Percentiles rank a stretch among this genome's conserved stretches.
phyloP scores from a whole-genome alignment of 2,888 invertebrate species.

The Ichneumoninae sp. region DNA sequence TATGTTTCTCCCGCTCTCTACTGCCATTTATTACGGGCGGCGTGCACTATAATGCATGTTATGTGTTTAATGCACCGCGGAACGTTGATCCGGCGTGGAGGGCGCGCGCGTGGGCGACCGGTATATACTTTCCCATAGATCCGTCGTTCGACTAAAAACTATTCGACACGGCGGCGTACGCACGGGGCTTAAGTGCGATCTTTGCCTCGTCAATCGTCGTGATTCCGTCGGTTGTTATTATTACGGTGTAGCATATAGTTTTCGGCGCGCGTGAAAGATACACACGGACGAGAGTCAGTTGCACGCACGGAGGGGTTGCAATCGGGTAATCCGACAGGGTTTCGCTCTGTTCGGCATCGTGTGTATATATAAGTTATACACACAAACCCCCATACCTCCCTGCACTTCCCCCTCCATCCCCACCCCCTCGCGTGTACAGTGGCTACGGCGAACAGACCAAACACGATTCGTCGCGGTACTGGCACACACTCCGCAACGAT shows the following conservation, averaged over 20 bases:
- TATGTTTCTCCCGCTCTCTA: constrained; percentile 1
- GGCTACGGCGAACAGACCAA: constrained; percentile 29
- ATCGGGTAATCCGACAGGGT: constrained; percentile 62
- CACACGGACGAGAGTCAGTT: constrained; percentile 46
- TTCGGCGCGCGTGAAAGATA: constrained; percentile 60
- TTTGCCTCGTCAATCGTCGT: constrained; percentile 51
- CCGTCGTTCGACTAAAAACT: constrained; percentile 34
- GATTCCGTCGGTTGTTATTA: constrained; percentile 46
- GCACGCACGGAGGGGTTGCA: constrained; percentile 50
- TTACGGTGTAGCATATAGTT: constrained; percentile 30
- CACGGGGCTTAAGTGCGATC: constrained; percentile 64
- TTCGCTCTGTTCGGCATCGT: constrained; percentile 49
- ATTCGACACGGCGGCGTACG: constrained; percentile 57
- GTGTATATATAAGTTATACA: constrained; percentile 22
- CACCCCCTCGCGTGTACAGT: constrained; percentile 19
- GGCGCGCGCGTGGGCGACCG: constrained; percentile 47
- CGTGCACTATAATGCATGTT: constrained; percentile 44
- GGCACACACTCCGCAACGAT: constrained; percentile 75
- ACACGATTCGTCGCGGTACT: constrained; percentile 81
- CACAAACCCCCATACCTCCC: background rate
- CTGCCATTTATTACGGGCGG: constrained; percentile 35
- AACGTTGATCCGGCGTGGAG: constrained; percentile 24
- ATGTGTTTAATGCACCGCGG: constrained; percentile 62
- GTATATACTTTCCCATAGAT: constrained; percentile 57
- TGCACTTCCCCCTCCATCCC: constrained; percentile 13